A percentile compares a stretch with the other conserved stretches of the same genome.
These are phyloP conservation scores for Pachydiplax longipennis DNA, from an alignment of 2,888 invertebrate species.

Conservation along the genomic window DNA sequence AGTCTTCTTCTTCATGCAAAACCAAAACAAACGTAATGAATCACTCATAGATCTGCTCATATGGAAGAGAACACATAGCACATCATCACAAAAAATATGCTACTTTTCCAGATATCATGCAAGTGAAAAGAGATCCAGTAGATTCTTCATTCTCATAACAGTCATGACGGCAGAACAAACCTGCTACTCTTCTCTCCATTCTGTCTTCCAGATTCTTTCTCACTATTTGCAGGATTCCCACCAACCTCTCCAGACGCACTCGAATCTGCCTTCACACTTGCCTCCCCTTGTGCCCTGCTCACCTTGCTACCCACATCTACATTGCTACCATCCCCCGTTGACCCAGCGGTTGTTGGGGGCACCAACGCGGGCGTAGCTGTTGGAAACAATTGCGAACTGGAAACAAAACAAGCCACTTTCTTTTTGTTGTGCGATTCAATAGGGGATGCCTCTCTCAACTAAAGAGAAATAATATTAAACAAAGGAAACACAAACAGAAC, in stretches of 20 bases:
- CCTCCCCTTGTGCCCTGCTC: constrained; percentile 13
- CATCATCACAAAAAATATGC: no score
- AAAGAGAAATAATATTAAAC: constrained; percentile 18
- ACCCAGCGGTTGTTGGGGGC: constrained; percentile 40
- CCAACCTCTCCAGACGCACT: not conserved
- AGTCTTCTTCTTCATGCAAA: no score
- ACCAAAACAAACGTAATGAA: no score
- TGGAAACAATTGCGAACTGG: constrained; percentile 59
- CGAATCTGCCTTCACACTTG: not conserved
- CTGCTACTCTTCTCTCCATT: constrained; percentile 11
- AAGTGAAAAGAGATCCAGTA: no score
- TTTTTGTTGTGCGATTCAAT: constrained; percentile 36
- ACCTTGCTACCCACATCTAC: not conserved
- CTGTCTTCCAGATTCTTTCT: not conserved
- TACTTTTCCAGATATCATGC: no score
- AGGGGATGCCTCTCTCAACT: constrained; percentile 30
- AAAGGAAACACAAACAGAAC: not conserved
- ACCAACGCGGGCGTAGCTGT: constrained; percentile 53
- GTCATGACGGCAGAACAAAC: not conserved
- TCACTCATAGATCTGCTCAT: no score
- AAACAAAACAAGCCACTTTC: constrained; percentile 45
- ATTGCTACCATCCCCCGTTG: constrained; percentile 40
- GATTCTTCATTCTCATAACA: no score
- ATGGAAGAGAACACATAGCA: no score
- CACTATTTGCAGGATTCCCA: not conserved